Evolutionary conservation across 2,797 vertebrate genomes (phyloP).

Genomic region (Hephaestus fuliginosus): DNA sequence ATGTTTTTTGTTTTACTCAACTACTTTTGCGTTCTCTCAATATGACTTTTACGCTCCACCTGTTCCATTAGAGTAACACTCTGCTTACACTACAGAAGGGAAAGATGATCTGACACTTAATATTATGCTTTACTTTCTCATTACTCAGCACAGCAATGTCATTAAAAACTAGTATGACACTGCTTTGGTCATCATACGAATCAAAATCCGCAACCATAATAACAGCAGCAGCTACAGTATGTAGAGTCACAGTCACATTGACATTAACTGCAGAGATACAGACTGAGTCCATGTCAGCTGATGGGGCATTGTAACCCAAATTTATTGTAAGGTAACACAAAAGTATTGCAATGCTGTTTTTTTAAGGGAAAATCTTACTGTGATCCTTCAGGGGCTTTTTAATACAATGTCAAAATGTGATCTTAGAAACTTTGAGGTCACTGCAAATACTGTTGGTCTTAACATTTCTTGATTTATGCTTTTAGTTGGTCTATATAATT

Average conservation of each 20-base stretch:
- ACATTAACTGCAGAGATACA: background rate
- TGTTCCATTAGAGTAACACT: background rate
- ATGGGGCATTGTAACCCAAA: background rate
- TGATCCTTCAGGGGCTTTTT: background rate
- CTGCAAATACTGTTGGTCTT: background rate
- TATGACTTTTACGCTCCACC: background rate
- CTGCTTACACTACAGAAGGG: background rate
- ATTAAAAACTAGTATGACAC: background rate
- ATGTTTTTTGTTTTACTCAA: background rate
- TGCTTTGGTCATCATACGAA: background rate
- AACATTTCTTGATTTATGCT: background rate
- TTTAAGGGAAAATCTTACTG: background rate
- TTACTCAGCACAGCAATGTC: background rate
- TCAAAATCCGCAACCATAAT: background rate
- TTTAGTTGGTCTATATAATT: background rate
- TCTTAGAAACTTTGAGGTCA: background rate
- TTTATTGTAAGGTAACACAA: background rate
- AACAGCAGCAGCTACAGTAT: background rate
- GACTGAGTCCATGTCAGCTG: background rate
- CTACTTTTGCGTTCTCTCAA: background rate
- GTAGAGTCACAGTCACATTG: background rate
- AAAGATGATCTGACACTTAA: background rate
- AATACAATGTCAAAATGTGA: background rate
- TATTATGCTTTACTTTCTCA: background rate
- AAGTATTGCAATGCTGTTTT: background rate